Base-by-base conservation (phyloP, 2,797 vertebrate species). In the Rallus crepitans region DNA sequence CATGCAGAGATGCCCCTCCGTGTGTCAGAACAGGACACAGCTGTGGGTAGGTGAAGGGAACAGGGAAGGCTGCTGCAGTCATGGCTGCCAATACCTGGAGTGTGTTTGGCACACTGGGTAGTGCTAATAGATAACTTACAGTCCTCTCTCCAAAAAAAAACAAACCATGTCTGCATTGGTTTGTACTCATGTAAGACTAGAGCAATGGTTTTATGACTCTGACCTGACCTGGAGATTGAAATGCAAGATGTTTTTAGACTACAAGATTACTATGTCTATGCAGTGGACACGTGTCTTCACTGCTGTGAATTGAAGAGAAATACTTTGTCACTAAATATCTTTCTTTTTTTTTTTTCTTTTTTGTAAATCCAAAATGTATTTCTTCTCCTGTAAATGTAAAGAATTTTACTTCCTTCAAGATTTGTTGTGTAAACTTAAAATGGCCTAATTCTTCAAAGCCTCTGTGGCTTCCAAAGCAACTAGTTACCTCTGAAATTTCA, bases 1-100 rank as follows among this genome's bases (percentile, higher is more conserved):
- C 0, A 0, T 24, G 17, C 9, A 68, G 55, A 65, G 42, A 31
- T 2, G 48, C 14, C 7, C 3, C 19, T 69, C 25, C 1, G 0
- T 52, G 27, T 40, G 39, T 40, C 47, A 45, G 50, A 65, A 35
- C 18, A 11, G 28, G n/a, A 27, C 17, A 19, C 15, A 39, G 50
- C 7, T 0, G 0, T 0, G 1, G 12, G 19, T 14, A 30, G n/a
- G 16, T 48, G 56, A 57, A 76, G 24, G 27, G 23, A 3, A 4
- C 8, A 19, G 13, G 12, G n/a, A 61, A 42, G 12, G 31, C 6
- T 66, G 35, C 40, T 73, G 27, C n/a, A 61, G 20, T 10, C 8
- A 1, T 42, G 19, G 27, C 12, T 75, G 25, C 9, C 39, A 16
- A 1, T 27, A 17, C 3, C 7, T 35, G 19, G 6, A 77, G 2